phyloP scores from a whole-genome alignment of 1,140 invertebrate genomes.

The Ceratina australensis region DNA sequence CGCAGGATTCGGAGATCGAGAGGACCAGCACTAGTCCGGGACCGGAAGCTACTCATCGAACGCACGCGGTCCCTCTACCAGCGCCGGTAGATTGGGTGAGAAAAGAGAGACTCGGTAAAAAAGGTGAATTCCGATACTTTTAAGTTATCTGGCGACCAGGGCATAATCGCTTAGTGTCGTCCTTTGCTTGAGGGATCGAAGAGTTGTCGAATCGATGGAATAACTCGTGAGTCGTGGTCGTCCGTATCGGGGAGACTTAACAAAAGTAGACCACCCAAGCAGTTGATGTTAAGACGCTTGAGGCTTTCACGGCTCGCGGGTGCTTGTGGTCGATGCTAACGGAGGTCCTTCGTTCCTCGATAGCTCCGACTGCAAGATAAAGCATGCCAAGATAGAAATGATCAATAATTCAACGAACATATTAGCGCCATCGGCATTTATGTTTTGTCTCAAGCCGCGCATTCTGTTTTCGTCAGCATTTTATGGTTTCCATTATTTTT shows the following conservation, averaged over 20 bases:
- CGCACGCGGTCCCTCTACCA: conserved; percentile 78
- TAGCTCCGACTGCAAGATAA: not conserved
- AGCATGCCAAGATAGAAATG: not conserved
- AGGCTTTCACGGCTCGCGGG: not conserved
- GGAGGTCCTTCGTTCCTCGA: not conserved
- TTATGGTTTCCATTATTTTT: conserved; percentile 7
- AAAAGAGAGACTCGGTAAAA: conserved; percentile 93
- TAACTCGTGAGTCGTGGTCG: not conserved
- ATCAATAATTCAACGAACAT: conserved; percentile 10
- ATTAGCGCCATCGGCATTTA: not conserved
- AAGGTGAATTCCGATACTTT: conserved; percentile 98
- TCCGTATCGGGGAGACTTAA: not conserved
- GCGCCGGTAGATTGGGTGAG: conserved; percentile 90
- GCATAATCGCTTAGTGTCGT: conserved; percentile 18
- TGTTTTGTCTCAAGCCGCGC: conserved; percentile 10
- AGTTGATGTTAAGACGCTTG: not conserved
- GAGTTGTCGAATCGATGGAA: conserved; percentile 10
- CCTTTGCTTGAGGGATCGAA: conserved; percentile 12
- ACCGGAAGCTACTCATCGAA: conserved; percentile 77
- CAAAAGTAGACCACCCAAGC: no score
- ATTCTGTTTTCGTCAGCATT: conserved; percentile 14
- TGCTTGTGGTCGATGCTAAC: not conserved
- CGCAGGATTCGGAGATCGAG: conserved; percentile 79
- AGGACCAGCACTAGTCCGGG: conserved; percentile 78
- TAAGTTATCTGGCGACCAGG: conserved; percentile 76